Conservation (phyloP, 2,797 vertebrate species). For the Alfaro cultratus region DNA sequence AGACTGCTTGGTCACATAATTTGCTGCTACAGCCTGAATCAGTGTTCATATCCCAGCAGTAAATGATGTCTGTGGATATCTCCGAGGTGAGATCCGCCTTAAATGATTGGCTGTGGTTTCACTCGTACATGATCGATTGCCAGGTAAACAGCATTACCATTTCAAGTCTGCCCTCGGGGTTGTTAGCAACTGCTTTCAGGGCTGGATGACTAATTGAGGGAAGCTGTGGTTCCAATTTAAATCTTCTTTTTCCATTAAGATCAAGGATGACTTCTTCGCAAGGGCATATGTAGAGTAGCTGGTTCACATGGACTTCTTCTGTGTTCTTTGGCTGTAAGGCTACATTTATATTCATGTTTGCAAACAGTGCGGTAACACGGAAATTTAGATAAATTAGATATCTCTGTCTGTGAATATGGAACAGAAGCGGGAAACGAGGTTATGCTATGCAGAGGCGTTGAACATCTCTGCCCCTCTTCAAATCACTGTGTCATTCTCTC, state of each 20-base stretch:
- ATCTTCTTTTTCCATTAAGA: slow-evolving; percentile 25
- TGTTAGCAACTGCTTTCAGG: slow-evolving; percentile 45
- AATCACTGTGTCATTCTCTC: slow-evolving; percentile 69
- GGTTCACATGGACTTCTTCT: slow-evolving; percentile 26
- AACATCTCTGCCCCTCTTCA: slow-evolving; percentile 56
- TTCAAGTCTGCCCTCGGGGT: slow-evolving; percentile 59
- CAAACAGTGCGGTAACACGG: slow-evolving; percentile 13
- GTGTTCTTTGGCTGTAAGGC: background rate
- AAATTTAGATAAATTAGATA: slow-evolving; percentile 6
- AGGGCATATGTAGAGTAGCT: slow-evolving; percentile 19
- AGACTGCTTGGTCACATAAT: slow-evolving; percentile 47
- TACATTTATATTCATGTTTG: slow-evolving; percentile 13
- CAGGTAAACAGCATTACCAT: slow-evolving; percentile 69
- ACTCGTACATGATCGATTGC: slow-evolving; percentile 61
- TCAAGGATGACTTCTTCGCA: slow-evolving; percentile 35
- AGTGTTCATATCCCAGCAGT: slow-evolving; percentile 44
- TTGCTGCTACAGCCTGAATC: slow-evolving; percentile 39
- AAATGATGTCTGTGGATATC: slow-evolving; percentile 49
- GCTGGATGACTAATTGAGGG: slow-evolving; percentile 56
- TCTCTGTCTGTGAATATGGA: slow-evolving; percentile 19
- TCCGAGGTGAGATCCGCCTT: slow-evolving; percentile 53
- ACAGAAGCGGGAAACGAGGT: slow-evolving; percentile 50
- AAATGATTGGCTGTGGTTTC: slow-evolving; percentile 49
- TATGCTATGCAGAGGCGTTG: slow-evolving; percentile 48
- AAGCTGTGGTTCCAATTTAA: slow-evolving; percentile 30